phyloP scores from a whole-genome alignment of 2,888 invertebrate species.

The Eustalomyia histrio region DNA sequence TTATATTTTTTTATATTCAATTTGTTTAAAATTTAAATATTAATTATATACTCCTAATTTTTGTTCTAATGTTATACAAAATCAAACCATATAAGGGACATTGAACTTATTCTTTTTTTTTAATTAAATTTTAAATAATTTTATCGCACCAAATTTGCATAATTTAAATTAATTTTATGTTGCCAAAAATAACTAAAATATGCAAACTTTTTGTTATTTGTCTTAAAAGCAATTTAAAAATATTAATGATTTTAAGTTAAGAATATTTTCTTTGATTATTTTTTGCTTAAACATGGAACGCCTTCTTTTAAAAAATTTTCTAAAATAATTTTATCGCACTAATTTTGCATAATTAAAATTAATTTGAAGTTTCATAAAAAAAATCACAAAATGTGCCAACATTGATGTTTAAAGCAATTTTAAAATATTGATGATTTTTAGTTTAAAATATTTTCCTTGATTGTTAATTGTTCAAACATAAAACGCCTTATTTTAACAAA shows the following conservation, averaged over 20 bases:
- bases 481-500: neutral
- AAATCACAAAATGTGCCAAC: no score
- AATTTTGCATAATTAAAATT: no score
- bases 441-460: neutral
- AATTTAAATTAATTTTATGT: neutral
- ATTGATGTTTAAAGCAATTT: neutral
- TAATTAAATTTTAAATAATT: neutral
- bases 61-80: neutral
- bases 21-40: no score
- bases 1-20: no score
- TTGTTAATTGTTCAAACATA: neutral
- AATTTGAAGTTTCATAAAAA: no score
- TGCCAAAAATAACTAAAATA: neutral
- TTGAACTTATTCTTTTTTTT: neutral
- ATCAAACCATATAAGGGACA: neutral
- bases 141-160: neutral
- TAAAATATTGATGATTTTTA: neutral
- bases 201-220: neutral
- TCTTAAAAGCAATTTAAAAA: neutral
- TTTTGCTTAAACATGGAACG: neutral
- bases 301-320: neutral
- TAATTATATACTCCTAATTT: neutral
- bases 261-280: neutral
- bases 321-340: no score
- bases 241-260: neutral